Evolutionary conservation across 2,888 invertebrate genomes (phyloP).

Genomic region (Hypomecis atomaria): DNA sequence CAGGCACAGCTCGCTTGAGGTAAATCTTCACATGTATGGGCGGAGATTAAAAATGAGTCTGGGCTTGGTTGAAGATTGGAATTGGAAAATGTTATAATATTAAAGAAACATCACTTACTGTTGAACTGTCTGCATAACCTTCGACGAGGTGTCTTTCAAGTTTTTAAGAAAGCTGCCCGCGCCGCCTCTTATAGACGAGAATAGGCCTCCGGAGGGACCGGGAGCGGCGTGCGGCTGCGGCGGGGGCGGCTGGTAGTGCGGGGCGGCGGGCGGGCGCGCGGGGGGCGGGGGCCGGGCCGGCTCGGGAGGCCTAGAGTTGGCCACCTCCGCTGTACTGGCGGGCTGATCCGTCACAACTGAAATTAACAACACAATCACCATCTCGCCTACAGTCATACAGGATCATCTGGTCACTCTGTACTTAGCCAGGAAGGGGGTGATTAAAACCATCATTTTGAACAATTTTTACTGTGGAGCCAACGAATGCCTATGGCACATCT

Average conservation of each 20-base stretch:
- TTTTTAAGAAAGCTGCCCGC: constrained; percentile 97
- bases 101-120: constrained; percentile 84
- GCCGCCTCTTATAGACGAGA: constrained; percentile 95
- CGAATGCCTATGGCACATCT: too few species aligned
- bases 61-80: too few species aligned
- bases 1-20: too few species aligned
- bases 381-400: too few species aligned
- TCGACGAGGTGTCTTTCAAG: constrained; percentile 97
- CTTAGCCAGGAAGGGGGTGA: too few species aligned
- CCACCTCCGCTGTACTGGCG: constrained; percentile 57
- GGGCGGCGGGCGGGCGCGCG: constrained; percentile 62
- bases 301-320: constrained; percentile 67
- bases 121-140: constrained; percentile 98
- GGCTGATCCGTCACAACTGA: constrained; percentile 65
- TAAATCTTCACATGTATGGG: too few species aligned
- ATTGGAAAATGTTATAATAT: neutral
- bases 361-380: constrained; percentile 44
- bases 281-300: constrained; percentile 67
- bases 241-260: constrained; percentile 62
- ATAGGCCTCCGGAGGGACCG: constrained; percentile 87
- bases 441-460: too few species aligned
- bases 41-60: too few species aligned
- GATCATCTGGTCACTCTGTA: too few species aligned
- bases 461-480: too few species aligned
- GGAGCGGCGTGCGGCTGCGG: constrained; percentile 60